Conservation (phyloP, 1,140 invertebrate species). For the Aricia agestis region DNA sequence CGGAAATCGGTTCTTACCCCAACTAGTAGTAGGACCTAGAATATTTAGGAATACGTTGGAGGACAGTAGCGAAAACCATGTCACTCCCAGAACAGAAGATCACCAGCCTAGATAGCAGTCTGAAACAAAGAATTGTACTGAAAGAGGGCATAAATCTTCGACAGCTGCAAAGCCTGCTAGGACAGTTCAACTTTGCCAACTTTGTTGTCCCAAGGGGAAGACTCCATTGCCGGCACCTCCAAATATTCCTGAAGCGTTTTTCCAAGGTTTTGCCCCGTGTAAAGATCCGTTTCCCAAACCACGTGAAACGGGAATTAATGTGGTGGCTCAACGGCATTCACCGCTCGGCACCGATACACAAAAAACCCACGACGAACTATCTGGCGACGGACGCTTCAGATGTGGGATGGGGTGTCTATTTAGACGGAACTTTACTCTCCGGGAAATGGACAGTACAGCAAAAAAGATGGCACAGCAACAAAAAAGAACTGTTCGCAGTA, state of each 20-base stretch:
- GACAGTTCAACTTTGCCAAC: constrained; percentile 63
- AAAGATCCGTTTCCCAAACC: constrained; percentile 18
- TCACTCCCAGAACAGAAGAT: constrained; percentile 16
- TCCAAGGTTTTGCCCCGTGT: constrained; percentile 20
- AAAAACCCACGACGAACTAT: constrained; percentile 33
- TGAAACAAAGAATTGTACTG: neutral
- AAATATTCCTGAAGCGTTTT: constrained; percentile 30
- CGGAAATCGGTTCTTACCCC: constrained; percentile 26
- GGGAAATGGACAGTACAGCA: constrained; percentile 25
- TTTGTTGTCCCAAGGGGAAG: constrained; percentile 74
- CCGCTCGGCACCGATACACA: constrained; percentile 30
- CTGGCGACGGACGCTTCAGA: constrained; percentile 44
- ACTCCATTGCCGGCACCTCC: constrained; percentile 33
- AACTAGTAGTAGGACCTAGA: constrained; percentile 29
- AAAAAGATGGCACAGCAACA: constrained; percentile 46
- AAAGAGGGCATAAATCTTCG: neutral
- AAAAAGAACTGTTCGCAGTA: constrained; percentile 48
- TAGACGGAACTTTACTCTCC: constrained; percentile 24
- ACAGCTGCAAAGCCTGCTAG: constrained; percentile 17
- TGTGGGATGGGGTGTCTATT: constrained; percentile 30
- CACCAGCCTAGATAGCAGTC: neutral
- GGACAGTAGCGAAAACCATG: constrained; percentile 27
- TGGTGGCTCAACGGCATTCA: constrained; percentile 32
- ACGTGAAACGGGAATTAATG: neutral
- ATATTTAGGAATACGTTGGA: constrained; percentile 38